phyloP scores from a whole-genome alignment of 2,888 invertebrate genomes.

The Julus scandinavius region DNA sequence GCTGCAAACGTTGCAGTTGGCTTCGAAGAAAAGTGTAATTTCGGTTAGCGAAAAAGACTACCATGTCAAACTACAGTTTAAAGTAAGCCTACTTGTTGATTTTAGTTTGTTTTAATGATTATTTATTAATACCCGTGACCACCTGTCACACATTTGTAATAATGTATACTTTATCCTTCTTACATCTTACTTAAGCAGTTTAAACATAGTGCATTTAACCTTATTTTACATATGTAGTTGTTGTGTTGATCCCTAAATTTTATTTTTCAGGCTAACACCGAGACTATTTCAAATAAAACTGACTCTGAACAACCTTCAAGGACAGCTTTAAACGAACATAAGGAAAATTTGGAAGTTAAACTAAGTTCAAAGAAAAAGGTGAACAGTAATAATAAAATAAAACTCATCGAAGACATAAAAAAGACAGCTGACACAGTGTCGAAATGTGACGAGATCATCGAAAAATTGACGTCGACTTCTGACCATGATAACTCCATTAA shows the following conservation, averaged over 20 bases:
- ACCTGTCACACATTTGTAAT: no score
- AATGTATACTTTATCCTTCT: no score
- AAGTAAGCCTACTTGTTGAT: no score
- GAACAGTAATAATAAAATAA: background rate
- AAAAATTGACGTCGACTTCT: background rate
- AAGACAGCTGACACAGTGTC: background rate
- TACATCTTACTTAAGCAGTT: no score
- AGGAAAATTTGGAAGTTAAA: background rate
- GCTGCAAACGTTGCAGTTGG: no score
- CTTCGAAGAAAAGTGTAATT: no score
- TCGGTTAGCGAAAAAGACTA: no score
- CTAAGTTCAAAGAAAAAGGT: background rate
- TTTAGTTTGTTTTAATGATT: no score
- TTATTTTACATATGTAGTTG: background rate
- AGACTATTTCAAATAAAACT: background rate
- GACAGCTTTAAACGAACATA: background rate
- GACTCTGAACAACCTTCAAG: background rate
- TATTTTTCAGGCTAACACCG: background rate
- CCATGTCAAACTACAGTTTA: no score
- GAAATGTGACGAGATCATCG: background rate
- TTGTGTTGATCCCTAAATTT: background rate
- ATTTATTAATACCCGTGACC: no score
- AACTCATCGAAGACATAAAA: background rate
- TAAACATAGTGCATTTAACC: no score
- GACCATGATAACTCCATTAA: background rate